Conservation (phyloP, 2,113 vertebrate species). For the Sphyrna mokarran region DNA sequence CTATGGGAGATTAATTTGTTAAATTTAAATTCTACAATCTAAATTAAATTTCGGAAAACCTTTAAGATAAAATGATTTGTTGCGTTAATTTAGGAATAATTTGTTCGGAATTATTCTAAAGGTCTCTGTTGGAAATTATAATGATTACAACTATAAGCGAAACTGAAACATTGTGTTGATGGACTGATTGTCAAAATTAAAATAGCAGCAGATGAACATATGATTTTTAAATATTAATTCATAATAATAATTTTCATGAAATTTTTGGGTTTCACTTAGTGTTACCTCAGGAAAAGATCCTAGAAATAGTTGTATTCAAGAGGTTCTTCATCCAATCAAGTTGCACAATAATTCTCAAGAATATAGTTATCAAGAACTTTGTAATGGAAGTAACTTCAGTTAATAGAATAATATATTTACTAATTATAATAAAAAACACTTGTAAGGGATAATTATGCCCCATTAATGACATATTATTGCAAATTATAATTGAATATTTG, state of each 20-base stretch:
- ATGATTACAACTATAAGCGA: neutral
- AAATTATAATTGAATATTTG: neutral
- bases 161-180: neutral
- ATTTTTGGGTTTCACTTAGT: neutral
- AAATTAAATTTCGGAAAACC: neutral
- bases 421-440: neutral
- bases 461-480: neutral
- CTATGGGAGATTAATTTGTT: neutral
- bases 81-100: neutral
- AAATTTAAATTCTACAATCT: neutral
- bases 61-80: neutral
- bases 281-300: neutral
- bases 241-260: neutral
- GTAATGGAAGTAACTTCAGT: neutral
- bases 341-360: neutral
- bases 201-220: neutral
- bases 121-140: neutral
- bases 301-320: neutral
- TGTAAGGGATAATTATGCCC: neutral
- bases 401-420: neutral
- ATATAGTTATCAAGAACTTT: neutral
- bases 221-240: no score
- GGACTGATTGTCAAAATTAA: neutral
- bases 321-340: neutral
- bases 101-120: neutral